phyloP scores from a whole-genome alignment of 2,113 vertebrate genomes.

The Dromas ardeola region DNA sequence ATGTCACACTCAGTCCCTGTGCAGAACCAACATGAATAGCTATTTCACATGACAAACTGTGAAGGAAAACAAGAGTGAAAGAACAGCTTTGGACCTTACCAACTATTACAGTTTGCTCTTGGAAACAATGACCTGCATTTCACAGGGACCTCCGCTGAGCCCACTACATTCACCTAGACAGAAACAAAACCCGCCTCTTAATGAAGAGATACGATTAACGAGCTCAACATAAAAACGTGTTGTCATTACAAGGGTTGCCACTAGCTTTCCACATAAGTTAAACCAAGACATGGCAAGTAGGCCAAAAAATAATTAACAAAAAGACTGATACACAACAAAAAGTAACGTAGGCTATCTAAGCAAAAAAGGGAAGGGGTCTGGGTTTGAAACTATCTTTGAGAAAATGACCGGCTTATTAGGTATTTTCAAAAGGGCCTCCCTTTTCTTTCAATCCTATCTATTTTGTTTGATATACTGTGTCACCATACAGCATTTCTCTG shows the following conservation, averaged over 20 bases:
- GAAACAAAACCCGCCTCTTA: neutral
- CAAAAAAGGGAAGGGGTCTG: neutral
- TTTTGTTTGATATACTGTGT: neutral
- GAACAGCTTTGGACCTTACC: neutral
- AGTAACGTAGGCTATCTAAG: neutral
- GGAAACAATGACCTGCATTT: neutral
- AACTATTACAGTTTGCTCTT: neutral
- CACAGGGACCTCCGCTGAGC: neutral
- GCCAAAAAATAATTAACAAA: neutral
- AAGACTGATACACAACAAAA: neutral
- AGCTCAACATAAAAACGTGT: neutral
- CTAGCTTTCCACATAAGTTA: neutral
- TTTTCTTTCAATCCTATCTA: neutral
- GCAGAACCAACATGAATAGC: neutral
- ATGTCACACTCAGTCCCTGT: neutral
- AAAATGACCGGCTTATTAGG: neutral
- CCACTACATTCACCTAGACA: neutral
- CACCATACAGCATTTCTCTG: neutral
- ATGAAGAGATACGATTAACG: neutral
- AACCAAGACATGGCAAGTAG: neutral
- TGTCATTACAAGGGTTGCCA: neutral
- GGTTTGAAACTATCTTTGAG: neutral
- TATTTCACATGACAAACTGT: neutral
- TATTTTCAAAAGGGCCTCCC: neutral
- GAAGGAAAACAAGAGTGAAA: neutral